Percentiles rank a stretch among this genome's conserved stretches.
Conservation (phyloP, 2,797 vertebrate genomes). For the Lepilemur ruficaudatus region DNA sequence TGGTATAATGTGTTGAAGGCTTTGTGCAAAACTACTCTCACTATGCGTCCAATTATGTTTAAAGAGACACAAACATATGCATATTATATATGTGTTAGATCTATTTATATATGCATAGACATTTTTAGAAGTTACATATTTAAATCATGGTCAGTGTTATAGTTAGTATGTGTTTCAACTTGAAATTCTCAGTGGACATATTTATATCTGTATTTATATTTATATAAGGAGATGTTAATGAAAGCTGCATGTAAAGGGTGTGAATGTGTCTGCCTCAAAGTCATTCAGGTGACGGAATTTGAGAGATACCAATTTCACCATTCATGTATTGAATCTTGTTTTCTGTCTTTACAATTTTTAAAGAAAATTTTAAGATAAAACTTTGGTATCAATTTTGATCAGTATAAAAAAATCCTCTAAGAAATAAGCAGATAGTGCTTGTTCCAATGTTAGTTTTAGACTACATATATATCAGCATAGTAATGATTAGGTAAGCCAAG, state of each 20-base stretch:
- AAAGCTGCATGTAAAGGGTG: neutral
- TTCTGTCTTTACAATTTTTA: neutral
- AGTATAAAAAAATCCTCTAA: neutral
- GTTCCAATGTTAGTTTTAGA: conserved; percentile 11
- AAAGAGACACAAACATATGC: neutral
- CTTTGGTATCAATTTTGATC: neutral
- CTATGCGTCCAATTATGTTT: neutral
- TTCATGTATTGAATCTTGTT: neutral
- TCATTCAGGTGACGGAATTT: neutral
- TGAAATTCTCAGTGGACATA: neutral
- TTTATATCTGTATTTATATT: neutral
- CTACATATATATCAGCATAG: neutral
- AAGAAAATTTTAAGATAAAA: neutral
- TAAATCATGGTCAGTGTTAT: neutral
- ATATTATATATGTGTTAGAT: neutral
- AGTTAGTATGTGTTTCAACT: neutral
- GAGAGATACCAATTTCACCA: neutral
- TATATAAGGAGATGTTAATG: neutral
- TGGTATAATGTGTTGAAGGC: neutral
- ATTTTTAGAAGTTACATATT: neutral
- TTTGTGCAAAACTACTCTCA: neutral
- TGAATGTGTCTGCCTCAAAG: neutral
- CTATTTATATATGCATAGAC: neutral
- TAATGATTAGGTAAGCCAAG: neutral
- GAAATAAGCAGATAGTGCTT: neutral